Evolutionary conservation across 2,797 vertebrate genomes (phyloP).

Genomic region (Bovichtus diacanthus): DNA sequence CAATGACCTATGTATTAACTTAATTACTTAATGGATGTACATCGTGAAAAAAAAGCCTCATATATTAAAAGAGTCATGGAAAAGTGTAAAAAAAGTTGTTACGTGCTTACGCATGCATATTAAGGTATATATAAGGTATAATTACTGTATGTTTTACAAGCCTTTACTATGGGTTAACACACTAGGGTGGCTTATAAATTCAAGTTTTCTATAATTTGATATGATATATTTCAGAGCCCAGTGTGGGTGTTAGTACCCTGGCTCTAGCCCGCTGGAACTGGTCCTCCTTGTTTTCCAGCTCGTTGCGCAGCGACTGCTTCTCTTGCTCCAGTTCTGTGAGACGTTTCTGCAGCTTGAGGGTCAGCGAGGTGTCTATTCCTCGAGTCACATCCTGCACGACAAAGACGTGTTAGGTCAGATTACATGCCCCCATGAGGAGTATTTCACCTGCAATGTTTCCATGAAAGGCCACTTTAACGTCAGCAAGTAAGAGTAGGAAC

Average conservation of each 20-base stretch:
- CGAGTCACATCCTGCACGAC: conserved; percentile 88
- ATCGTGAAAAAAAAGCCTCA: neutral
- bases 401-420: neutral
- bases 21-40: neutral
- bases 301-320: conserved; percentile 94
- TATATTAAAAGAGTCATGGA: neutral
- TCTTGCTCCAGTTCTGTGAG: conserved; percentile 96
- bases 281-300: conserved; percentile 95
- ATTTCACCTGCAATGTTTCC: neutral
- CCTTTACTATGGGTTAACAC: neutral
- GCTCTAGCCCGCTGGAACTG: conserved; percentile 93
- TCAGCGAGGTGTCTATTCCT: conserved; percentile 94
- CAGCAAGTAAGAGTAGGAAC: neutral
- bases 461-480: neutral
- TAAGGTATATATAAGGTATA: neutral
- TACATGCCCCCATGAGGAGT: fast-evolving
- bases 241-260: conserved; percentile 80
- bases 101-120: neutral
- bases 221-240: neutral
- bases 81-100: neutral
- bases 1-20: neutral
- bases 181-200: neutral
- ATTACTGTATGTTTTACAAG: neutral
- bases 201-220: neutral
- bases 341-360: conserved; percentile 97